A percentile compares a stretch with the other conserved stretches of the same genome.
Conservation (phyloP, 1,140 invertebrate genomes). For the Paracyclopina nana region DNA sequence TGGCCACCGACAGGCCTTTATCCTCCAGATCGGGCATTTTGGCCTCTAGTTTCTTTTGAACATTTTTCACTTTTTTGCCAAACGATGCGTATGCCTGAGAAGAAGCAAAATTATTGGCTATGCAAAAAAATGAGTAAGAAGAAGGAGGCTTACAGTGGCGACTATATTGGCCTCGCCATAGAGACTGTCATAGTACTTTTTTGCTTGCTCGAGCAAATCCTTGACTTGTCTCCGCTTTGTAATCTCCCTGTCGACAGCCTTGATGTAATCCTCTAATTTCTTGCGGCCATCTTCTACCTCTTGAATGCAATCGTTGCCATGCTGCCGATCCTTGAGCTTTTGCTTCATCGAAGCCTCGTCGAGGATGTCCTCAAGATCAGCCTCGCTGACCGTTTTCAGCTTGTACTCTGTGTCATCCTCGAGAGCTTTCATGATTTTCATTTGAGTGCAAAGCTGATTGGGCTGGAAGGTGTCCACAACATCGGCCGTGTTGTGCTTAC, state of each 20-base stretch:
- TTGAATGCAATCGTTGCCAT: conserved; percentile 10
- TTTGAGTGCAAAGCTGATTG: conserved; percentile 6
- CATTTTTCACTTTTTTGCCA: conserved; percentile 7
- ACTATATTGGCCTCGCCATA: conserved; percentile 15
- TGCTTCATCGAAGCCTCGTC: conserved; percentile 5
- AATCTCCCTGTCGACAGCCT: conserved; percentile 10
- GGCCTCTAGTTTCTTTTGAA: conserved; percentile 6
- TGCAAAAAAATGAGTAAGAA: not conserved
- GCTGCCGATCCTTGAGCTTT: conserved; percentile 8
- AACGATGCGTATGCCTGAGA: conserved; percentile 10
- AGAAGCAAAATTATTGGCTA: not conserved
- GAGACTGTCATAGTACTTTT: conserved; percentile 16
- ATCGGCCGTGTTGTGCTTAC: not conserved
- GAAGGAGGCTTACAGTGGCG: conserved; percentile 6
- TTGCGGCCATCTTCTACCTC: conserved; percentile 6
- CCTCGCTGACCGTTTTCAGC: conserved; percentile 13
- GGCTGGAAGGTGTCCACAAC: conserved; percentile 10
- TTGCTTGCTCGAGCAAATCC: conserved; percentile 9
- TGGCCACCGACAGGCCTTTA: not conserved
- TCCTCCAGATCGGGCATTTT: conserved; percentile 5
- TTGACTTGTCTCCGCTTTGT: conserved; percentile 12
- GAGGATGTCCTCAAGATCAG: conserved; percentile 9
- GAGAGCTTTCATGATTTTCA: conserved; percentile 17
- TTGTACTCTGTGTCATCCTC: conserved; percentile 17
- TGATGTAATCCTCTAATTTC: conserved; percentile 14